These are phyloP conservation scores for Dufourea novaeangliae DNA, from an alignment of 1,140 invertebrate species.

Conservation along the genomic window DNA sequence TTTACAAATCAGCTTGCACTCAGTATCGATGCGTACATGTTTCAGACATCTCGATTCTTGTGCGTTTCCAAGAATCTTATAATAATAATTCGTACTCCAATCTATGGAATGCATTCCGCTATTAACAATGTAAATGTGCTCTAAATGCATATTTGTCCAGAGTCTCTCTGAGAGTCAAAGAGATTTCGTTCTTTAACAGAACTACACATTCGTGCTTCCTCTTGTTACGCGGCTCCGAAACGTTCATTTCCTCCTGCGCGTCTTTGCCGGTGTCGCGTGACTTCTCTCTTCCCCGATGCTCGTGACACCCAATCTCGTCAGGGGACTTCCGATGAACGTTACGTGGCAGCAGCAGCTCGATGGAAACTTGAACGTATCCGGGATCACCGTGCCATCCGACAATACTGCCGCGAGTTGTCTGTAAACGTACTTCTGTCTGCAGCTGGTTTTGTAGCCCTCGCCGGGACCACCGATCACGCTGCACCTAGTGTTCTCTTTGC, in stretches of 20 bases:
- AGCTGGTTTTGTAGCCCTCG: constrained; percentile 81
- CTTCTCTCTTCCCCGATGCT: not conserved
- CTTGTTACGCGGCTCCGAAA: not conserved
- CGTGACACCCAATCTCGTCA: constrained; percentile 3
- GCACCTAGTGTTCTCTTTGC: constrained; percentile 83
- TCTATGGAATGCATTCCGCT: not conserved
- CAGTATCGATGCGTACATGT: not conserved
- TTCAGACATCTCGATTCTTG: not conserved
- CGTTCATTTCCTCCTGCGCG: constrained; percentile 13
- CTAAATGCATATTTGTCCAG: constrained; percentile 8
- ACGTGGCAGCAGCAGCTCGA: constrained; percentile 85
- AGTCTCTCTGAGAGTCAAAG: not conserved
- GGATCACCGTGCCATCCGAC: constrained; percentile 77
- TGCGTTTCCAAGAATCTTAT: too few relatives aligned
- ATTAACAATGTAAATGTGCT: not conserved
- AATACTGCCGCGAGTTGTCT: constrained; percentile 82
- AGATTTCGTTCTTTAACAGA: not conserved
- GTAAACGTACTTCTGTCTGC: constrained; percentile 85
- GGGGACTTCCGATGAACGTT: constrained; percentile 77
- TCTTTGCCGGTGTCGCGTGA: not conserved
- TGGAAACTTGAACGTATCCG: constrained; percentile 83
- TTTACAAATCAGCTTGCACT: not conserved
- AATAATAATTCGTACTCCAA: not conserved
- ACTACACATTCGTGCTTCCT: not conserved
- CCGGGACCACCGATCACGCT: constrained; percentile 74